A percentile compares a stretch with the other conserved stretches of the same genome.
phyloP scores from a whole-genome alignment of 2,113 vertebrate genomes.

The Tiliqua scincoides region DNA sequence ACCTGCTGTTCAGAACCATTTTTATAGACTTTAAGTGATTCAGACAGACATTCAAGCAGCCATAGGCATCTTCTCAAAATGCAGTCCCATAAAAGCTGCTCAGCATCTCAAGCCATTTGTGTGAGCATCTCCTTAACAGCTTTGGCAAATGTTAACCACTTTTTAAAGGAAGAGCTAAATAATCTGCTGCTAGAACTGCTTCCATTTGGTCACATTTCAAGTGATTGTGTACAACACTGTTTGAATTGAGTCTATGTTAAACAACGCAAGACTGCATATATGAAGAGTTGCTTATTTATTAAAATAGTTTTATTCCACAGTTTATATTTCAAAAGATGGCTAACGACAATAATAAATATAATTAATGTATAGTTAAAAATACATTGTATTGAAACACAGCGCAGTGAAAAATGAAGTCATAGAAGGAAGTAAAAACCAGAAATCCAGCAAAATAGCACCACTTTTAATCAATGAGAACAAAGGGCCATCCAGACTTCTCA shows the following conservation, averaged over 20 bases:
- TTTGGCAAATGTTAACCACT: not conserved
- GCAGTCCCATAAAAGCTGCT: not conserved
- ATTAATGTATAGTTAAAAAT: too few species aligned
- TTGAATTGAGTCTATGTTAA: not conserved
- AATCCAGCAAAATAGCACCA: too few species aligned
- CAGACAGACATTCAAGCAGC: not conserved
- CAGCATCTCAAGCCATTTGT: not conserved
- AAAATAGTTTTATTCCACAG: too few species aligned
- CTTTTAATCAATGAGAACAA: too few species aligned
- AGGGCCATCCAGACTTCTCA: too few species aligned
- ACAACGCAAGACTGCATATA: not conserved
- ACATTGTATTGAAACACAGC: too few species aligned
- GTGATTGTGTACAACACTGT: not conserved
- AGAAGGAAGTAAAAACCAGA: too few species aligned
- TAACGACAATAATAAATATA: too few species aligned
- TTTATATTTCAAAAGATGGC: too few species aligned
- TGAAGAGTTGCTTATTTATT: not conserved
- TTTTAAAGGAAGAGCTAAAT: not conserved
- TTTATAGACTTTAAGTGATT: not conserved
- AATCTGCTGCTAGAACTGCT: not conserved
- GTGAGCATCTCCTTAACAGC: not conserved
- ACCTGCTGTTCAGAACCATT: not conserved
- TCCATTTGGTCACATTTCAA: not conserved
- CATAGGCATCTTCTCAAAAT: not conserved
- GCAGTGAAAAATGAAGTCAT: too few species aligned